phyloP scores from a whole-genome alignment of 2,888 invertebrate genomes.

The Dioctria linearis region DNA sequence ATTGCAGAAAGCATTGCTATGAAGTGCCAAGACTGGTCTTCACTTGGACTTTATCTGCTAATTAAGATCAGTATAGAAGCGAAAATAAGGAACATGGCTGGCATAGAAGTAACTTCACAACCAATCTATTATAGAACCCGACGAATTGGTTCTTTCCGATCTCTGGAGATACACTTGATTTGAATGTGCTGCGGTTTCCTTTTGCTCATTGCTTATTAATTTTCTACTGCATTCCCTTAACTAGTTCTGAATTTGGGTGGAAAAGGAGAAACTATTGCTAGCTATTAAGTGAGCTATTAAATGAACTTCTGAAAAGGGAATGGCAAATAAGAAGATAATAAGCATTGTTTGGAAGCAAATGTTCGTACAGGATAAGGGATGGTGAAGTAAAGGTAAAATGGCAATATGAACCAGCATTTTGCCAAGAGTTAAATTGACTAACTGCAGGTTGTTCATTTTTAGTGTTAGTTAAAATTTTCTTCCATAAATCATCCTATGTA shows the following conservation, averaged over 20 bases:
- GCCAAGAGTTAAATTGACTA: too few relatives aligned
- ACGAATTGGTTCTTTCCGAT: neutral
- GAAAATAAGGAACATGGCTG: neutral
- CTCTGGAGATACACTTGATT: neutral
- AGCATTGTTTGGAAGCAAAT: too few relatives aligned
- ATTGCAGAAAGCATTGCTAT: neutral
- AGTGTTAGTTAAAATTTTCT: too few relatives aligned
- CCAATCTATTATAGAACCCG: neutral
- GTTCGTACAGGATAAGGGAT: too few relatives aligned
- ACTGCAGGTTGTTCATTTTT: too few relatives aligned
- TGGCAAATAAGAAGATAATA: too few relatives aligned
- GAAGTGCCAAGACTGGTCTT: neutral
- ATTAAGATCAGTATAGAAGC: neutral
- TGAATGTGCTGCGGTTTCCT: neutral
- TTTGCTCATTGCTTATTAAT: neutral
- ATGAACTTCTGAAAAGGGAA: neutral
- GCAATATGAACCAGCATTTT: too few relatives aligned
- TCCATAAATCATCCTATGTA: too few relatives aligned
- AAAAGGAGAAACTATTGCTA: neutral
- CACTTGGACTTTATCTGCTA: neutral
- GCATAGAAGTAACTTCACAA: neutral
- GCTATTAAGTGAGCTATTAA: neutral
- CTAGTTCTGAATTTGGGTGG: neutral
- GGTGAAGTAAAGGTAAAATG: too few relatives aligned
- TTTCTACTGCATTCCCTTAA: neutral